phyloP scores from a whole-genome alignment of 2,113 vertebrate genomes.

The Corythaixoides concolor region DNA sequence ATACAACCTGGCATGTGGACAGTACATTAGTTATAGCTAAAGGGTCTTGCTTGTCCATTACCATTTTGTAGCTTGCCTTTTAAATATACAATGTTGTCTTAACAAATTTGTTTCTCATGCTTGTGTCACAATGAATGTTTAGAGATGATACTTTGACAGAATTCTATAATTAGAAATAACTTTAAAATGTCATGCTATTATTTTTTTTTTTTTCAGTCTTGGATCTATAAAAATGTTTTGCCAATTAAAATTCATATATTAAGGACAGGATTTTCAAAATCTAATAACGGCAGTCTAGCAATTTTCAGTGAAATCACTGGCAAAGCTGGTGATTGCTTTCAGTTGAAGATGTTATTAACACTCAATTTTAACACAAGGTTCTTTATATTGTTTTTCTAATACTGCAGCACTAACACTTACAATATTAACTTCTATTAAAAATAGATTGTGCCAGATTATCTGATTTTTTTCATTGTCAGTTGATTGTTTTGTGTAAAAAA shows the following conservation, averaged over 20 bases:
- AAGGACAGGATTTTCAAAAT: background rate
- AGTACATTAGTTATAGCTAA: background rate
- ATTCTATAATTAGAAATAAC: background rate
- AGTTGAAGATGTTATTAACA: background rate
- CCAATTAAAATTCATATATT: background rate
- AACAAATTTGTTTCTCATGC: background rate
- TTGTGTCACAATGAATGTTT: background rate
- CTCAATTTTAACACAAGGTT: background rate
- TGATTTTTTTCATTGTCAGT: background rate
- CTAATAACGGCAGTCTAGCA: background rate
- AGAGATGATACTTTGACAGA: background rate
- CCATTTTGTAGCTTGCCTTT: constrained; percentile 31
- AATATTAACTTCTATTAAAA: background rate
- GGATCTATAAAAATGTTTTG: background rate
- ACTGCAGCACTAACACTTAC: background rate
- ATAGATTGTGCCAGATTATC: background rate
- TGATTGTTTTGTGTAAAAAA: background rate
- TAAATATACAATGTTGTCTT: background rate
- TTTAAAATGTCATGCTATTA: background rate
- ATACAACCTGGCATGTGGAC: constrained; percentile 11
- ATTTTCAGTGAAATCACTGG: background rate
- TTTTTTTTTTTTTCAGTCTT: background rate
- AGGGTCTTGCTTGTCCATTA: constrained; percentile 6
- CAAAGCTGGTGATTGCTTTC: background rate
- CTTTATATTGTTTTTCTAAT: background rate